Evolutionary conservation across 2,797 vertebrate species (phyloP), one percentile per base, ranked within the genome.

Genomic region (Crocidura indochinensis): DNA sequence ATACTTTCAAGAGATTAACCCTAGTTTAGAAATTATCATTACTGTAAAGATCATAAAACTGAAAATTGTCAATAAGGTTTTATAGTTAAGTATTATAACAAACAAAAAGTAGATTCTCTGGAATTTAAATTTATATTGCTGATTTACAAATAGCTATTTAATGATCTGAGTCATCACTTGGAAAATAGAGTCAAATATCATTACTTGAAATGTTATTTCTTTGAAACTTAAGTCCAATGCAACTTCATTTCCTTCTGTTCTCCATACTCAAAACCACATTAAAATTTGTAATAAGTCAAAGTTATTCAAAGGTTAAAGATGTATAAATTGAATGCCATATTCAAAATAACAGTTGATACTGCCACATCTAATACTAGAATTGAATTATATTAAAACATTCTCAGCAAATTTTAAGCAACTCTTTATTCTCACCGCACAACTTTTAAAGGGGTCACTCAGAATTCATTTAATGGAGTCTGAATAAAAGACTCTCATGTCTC

Each of bases 1-100:
- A 5, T 69, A 75, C 62, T 94, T 96, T 94, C 92, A 84, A 38
- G 91, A 64, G 51, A 93, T 2, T 71, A 90, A 31, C 10, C 22
- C 79, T 68, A 1, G 9, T 94, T 95, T 93, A 92, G 68, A 94
- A 82, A 82, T 24, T 94, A 74, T 88, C 72, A 91, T 95, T 95
- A 83, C 26, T 90, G 74, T 69, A 81, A 65, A 90, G 56, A 68
- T 15, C 73, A 92, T 65, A 96, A 49, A 6, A 84, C 31, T 2
- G 47, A 12, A 94, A 79, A 86, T 78, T 92, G 47, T 89, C 26
- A 87, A 93, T 94, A 87, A 96, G 75, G 24, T 14, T 2, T 44
- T 26, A 82, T 83, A 90, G 9, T 92, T 95, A 93, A 83, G 69
- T n/a, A 19, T 80, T n/a, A 49, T 29, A 31, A 79, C 60, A 93